Percentiles rank a stretch among this genome's conserved stretches.
These are phyloP conservation scores for Mesoclemmys tuberculata DNA, from an alignment of 2,113 vertebrate species.

Conservation along the genomic window DNA sequence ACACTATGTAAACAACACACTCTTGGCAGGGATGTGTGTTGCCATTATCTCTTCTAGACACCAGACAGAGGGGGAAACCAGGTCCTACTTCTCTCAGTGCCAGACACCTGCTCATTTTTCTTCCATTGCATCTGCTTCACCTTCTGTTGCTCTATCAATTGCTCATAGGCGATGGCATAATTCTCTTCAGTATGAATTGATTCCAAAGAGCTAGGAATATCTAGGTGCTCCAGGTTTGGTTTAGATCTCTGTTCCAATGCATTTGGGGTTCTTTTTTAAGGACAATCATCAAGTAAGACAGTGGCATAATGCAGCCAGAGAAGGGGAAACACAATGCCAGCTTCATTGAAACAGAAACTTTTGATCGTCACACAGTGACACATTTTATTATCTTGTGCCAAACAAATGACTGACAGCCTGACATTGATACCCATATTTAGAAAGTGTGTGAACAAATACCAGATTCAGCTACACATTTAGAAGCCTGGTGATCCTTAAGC, in stretches of 20 bases:
- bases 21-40: slow-evolving; percentile 42
- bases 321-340: neutral
- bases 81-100: slow-evolving; percentile 30
- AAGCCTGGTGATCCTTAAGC: neutral
- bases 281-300: neutral
- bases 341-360: neutral
- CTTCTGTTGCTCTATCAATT: slow-evolving; percentile 52
- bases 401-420: neutral
- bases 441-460: neutral
- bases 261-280: neutral
- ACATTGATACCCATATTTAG: neutral
- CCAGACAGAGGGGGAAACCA: slow-evolving; percentile 43
- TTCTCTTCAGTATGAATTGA: neutral
- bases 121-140: slow-evolving; percentile 56
- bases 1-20: slow-evolving; percentile 34
- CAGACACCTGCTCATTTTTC: slow-evolving; percentile 67
- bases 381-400: neutral
- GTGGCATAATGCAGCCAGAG: neutral
- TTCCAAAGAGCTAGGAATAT: neutral
- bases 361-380: neutral
- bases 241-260: neutral
- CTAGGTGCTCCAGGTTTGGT: neutral
- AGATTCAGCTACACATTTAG: neutral
- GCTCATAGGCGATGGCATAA: neutral
- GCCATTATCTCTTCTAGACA: slow-evolving; percentile 56